A percentile compares a stretch with the other conserved stretches of the same genome.
These are phyloP conservation scores for Jaculus jaculus DNA, from an alignment of 2,113 vertebrate species.

Conservation along the genomic window DNA sequence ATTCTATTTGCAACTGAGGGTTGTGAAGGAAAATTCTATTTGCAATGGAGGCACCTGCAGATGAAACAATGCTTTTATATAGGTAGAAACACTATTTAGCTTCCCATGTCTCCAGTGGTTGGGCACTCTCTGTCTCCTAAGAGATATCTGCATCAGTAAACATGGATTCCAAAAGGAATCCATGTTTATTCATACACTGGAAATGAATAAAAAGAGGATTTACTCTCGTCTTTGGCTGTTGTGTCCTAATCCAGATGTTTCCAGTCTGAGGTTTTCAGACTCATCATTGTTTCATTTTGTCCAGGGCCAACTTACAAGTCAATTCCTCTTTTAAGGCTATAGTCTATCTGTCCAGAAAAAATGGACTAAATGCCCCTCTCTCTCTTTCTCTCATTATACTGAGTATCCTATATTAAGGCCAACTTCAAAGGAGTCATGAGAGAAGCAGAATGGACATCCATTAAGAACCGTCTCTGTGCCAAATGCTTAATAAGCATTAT, in stretches of 20 bases:
- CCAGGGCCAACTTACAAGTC: too few relatives aligned
- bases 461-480: not conserved
- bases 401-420: not conserved
- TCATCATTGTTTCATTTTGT: too few relatives aligned
- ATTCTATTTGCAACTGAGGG: slow-evolving; percentile 75
- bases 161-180: not conserved
- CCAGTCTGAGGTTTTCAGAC: not conserved
- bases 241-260: not conserved
- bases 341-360: not conserved
- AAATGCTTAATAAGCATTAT: not conserved
- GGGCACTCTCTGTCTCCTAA: not conserved
- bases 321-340: not conserved
- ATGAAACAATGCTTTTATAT: not conserved
- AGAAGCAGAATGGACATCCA: not conserved
- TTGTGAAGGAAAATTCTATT: slow-evolving; percentile 80
- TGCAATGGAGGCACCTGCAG: slow-evolving; percentile 57
- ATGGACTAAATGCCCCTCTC: not conserved
- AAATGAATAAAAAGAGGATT: not conserved
- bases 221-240: not conserved
- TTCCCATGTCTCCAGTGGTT: not conserved
- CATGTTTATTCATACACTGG: not conserved
- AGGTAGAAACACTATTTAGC: not conserved
- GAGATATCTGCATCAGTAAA: not conserved
- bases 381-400: not conserved
- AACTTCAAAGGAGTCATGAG: not conserved